Conservation (phyloP, 1,140 invertebrate genomes). For the Helicoverpa armigera region DNA sequence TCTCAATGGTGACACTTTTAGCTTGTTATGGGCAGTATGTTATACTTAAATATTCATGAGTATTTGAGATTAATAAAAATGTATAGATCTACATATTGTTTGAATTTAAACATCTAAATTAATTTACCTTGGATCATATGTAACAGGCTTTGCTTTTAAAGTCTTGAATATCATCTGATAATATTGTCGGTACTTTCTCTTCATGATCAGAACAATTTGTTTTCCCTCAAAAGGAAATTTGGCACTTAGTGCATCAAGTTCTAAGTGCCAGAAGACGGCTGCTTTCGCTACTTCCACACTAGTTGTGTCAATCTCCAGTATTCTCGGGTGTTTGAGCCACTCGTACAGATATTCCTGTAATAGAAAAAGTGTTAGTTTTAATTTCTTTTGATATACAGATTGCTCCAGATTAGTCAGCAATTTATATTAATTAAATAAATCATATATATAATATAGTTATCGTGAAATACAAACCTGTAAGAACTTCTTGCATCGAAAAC, state of each 20-base stretch:
- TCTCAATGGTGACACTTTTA: no score
- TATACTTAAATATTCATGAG: no score
- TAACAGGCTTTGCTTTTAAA: constrained; percentile 79
- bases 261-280: constrained; percentile 77
- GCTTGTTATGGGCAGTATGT: no score
- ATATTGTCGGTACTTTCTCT: constrained; percentile 83
- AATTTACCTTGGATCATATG: constrained; percentile 80
- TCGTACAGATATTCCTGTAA: constrained; percentile 81
- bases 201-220: constrained; percentile 83
- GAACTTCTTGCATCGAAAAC: constrained; percentile 80
- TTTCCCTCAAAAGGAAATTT: constrained; percentile 81
- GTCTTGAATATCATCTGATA: constrained; percentile 83
- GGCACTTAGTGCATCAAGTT: constrained; percentile 65
- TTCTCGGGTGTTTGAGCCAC: constrained; percentile 82
- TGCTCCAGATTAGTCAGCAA: no score
- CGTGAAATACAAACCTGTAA: constrained; percentile 62
- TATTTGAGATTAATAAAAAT: neutral
- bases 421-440: no score
- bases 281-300: constrained; percentile 80
- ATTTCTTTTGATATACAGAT: no score
- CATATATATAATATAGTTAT: neutral
- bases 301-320: constrained; percentile 80
- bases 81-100: neutral
- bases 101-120: neutral
- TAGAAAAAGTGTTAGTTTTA: constrained; percentile 6